Evolutionary conservation across 2,113 vertebrate genomes (phyloP), one percentile per base, ranked within the genome.

Genomic region (Zosterops hypoxanthus): DNA sequence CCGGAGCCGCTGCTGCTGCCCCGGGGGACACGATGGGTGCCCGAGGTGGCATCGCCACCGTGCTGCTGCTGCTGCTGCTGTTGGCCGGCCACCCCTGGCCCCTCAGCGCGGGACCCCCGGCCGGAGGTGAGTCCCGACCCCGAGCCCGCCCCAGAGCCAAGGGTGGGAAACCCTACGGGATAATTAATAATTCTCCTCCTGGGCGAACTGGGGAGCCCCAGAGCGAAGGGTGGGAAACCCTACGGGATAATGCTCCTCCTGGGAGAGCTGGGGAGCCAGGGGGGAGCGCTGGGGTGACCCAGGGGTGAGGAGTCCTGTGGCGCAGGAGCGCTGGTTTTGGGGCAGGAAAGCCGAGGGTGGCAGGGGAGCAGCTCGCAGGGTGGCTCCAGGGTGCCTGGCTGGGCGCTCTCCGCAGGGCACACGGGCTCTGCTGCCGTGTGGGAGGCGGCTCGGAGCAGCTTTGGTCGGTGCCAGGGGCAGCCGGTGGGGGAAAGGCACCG

Each of bases 121-220:
- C 76, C 3, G 94, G 95, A 96, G 97, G 97, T 97, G 94, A 97
- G 97, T 11, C 39, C 89, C 1, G 3, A 39, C 20, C 71, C 1
- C 6, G 42, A 34, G 18, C 41, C 53, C 11, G 9, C 14, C 66
- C 52, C 1, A 7, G 47, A 39, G 18, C 0, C 18, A 19, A 15
- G 42, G 2, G 15, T 2, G 44, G 56, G 77, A 29, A 75, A n/a
- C 11, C 0, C 9, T 3, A 2, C 33, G 21, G 28, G 16, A 39
- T 39, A 39, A 39, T 39, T 39, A 9, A 28, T 1, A 3, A 6
- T 5, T 3, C 31, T 1, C 8, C 19, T 77, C n/a, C n/a, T 0
- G 31, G 83, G 36, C 56, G 59, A 57, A 66, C 49, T 33, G 46
- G 19, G 31, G 46, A 21, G 8, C 14, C 66, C 56, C 1, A 8